Evolutionary conservation across 1,140 invertebrate species (phyloP).

Genomic region (Cherax quadricarinatus): DNA sequence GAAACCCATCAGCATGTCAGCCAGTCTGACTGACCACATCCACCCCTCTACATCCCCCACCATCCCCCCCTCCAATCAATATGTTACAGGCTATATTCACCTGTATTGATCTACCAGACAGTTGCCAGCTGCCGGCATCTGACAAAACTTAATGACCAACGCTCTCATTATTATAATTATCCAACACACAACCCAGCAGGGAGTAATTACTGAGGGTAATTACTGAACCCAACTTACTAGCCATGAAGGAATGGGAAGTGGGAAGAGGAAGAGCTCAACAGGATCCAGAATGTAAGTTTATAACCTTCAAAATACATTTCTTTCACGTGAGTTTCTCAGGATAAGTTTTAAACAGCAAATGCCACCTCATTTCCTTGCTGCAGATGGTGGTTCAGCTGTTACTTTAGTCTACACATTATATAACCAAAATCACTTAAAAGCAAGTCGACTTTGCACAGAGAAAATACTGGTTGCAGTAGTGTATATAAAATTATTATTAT

Average conservation of each 20-base stretch:
- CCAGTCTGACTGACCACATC: not conserved
- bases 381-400: no score
- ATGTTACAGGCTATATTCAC: not conserved
- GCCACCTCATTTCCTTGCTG: no score
- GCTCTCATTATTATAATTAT: not conserved
- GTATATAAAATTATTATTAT: no score
- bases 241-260: not conserved
- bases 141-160: not conserved
- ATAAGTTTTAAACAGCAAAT: no score
- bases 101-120: not conserved
- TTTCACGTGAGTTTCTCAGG: not conserved
- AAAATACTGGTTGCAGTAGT: no score
- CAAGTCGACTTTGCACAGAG: no score
- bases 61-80: not conserved
- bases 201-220: not conserved
- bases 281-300: not conserved
- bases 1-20: no score
- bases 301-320: slow-evolving; percentile 22
- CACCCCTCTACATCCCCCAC: not conserved
- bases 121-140: not conserved
- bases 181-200: not conserved
- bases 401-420: no score
- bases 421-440: no score
- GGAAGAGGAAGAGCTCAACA: not conserved
- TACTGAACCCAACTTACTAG: not conserved